Base-by-base conservation (phyloP, 2,113 vertebrate genomes). In the Lophotis ruficrista region DNA sequence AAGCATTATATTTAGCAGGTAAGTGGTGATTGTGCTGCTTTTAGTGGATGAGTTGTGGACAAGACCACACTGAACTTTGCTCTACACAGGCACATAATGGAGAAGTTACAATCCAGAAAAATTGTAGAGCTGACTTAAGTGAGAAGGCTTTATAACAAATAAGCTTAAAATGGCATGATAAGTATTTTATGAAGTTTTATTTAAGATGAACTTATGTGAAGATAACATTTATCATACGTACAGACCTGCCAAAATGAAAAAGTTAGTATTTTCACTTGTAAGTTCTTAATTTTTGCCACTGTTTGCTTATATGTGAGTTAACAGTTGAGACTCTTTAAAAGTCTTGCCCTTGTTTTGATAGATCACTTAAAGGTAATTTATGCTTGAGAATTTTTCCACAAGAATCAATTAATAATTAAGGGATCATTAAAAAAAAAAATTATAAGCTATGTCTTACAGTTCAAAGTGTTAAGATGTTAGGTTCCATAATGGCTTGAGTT, bases 1-100 rank as follows among this genome's bases (percentile, higher is more conserved):
- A 99, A 97, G 98, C 98, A 60, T 97, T 99, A 31, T 99, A 99
- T 93, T 98, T 99, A 94, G 98, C 98, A 97, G 99, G 99, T 99
- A 71, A 90, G 97, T 81, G 25, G 7, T 70, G 28, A 24, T 76
- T 94, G 73, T 50, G 45, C 24, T 85, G 41, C 2, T 23, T 82
- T 73, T 87, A 45, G 38, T 70, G 38, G 31, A 10, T 78, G 13
- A 90, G 30, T 78, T 89, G 31, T 4, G 11, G 33, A 5, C 10
- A 92, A 43, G 35, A 65, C 15, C 9, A 6, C 38, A 20, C 22
- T 72, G 35, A 77, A 20, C 51, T 84, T 83, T 88, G 43, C 38
- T 86, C 14, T 91, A 9, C 23, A 8, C 14, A 57, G 53, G 53
- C 27, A 20, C 16, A 8, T 76, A 66, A 61, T 24, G 28, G 91